These are phyloP conservation scores for Blastobasis adustella DNA, from an alignment of 2,888 invertebrate genomes.

Conservation along the genomic window DNA sequence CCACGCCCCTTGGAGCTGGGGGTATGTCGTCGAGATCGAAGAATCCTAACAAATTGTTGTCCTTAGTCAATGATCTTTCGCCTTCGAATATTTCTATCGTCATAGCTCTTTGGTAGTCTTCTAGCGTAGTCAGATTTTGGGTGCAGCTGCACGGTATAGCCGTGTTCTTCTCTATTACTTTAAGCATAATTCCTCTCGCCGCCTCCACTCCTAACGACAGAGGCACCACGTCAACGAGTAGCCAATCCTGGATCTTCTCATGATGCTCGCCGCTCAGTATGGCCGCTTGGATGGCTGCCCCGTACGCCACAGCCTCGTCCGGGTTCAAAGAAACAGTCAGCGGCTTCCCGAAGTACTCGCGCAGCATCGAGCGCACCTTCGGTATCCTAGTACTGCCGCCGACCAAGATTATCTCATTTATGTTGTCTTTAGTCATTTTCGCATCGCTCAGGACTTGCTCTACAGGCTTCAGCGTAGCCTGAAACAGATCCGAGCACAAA, in stretches of 20 bases:
- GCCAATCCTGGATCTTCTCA: slow-evolving; percentile 30
- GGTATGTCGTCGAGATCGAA: slow-evolving; percentile 47
- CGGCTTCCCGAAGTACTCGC: slow-evolving; percentile 36
- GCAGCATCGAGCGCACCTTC: slow-evolving; percentile 37
- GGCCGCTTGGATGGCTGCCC: slow-evolving; percentile 56
- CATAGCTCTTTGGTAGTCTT: slow-evolving; percentile 50
- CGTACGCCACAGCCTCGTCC: slow-evolving; percentile 53
- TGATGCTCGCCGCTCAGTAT: slow-evolving; percentile 33
- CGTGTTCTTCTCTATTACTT: slow-evolving; percentile 47
- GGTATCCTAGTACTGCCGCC: slow-evolving; percentile 58
- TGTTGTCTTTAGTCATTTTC: slow-evolving; percentile 31
- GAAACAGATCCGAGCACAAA: slow-evolving; percentile 52
- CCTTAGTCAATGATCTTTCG: slow-evolving; percentile 44
- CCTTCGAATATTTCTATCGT: slow-evolving; percentile 58
- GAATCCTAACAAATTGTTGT: slow-evolving; percentile 48
- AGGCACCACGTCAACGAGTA: slow-evolving; percentile 48
- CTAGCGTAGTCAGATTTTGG: slow-evolving; percentile 48
- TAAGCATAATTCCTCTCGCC: slow-evolving; percentile 49
- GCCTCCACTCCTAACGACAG: slow-evolving; percentile 52
- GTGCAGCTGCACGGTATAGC: slow-evolving; percentile 44
- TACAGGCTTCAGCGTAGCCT: slow-evolving; percentile 35
- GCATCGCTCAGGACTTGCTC: slow-evolving; percentile 38
- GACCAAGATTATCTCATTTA: slow-evolving; percentile 41
- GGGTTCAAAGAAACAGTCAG: slow-evolving; percentile 43
- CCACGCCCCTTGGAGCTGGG: slow-evolving; percentile 46